phyloP scores from a whole-genome alignment of 2,113 vertebrate species.

The Microcebus tavaratra region DNA sequence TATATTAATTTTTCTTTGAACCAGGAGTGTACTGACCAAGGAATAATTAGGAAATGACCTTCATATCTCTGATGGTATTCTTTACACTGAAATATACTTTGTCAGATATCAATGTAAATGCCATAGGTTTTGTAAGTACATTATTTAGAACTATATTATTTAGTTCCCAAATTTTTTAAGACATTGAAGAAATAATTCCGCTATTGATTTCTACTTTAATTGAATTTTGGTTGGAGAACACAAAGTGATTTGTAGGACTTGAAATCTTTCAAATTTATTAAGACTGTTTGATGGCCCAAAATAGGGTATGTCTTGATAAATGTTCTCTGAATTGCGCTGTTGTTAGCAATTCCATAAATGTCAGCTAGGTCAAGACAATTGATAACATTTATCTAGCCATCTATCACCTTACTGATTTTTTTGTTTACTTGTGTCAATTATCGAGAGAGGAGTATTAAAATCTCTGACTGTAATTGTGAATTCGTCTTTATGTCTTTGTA shows the following conservation, averaged over 20 bases:
- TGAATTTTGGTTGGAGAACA: background rate
- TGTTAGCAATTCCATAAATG: background rate
- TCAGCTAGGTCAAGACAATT: background rate
- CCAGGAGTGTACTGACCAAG: background rate
- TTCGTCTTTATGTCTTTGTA: background rate
- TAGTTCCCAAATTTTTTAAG: background rate
- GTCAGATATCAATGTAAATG: background rate
- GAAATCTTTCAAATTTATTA: background rate
- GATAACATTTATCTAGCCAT: background rate
- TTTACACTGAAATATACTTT: background rate
- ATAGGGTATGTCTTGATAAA: background rate
- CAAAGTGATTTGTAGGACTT: background rate
- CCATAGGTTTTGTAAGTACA: background rate
- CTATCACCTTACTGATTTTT: background rate
- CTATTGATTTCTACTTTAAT: background rate
- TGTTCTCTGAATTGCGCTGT: background rate
- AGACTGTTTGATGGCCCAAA: background rate
- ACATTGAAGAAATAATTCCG: background rate
- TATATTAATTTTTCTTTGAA: background rate
- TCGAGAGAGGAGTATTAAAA: background rate
- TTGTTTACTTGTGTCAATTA: background rate
- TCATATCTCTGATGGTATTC: background rate
- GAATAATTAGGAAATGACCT: background rate
- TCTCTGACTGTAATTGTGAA: background rate
- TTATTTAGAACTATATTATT: background rate